A percentile compares a stretch with the other conserved stretches of the same genome.
Evolutionary conservation across 2,797 vertebrate genomes (phyloP).

Genomic region (Sebastes jordani): DNA sequence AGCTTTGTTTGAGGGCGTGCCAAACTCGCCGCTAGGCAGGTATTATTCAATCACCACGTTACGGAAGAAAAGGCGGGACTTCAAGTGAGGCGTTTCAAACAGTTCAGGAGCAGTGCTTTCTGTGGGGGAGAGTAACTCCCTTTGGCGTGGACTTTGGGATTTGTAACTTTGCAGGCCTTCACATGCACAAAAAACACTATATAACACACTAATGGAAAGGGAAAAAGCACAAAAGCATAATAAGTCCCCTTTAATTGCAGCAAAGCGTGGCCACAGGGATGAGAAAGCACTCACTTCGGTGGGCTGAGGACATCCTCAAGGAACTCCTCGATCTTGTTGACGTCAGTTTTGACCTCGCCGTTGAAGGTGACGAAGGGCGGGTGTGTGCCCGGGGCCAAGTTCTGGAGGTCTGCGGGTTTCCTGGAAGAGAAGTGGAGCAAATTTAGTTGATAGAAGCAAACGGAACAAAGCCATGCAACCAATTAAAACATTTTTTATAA

Average conservation of each 20-base stretch:
- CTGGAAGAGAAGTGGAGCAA: constrained; percentile 69
- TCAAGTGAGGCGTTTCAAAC: no score
- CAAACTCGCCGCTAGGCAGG: no score
- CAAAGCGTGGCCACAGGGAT: background rate
- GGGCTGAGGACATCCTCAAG: constrained; percentile 95
- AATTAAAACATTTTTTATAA: background rate
- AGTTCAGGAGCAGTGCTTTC: no score
- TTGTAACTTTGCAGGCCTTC: no score
- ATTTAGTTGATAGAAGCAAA: background rate
- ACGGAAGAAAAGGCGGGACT: no score
- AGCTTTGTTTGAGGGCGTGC: no score
- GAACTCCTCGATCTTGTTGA: constrained; percentile 99
- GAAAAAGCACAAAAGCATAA: no score
- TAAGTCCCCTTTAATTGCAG: background rate
- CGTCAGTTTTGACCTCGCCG: constrained; percentile 96
- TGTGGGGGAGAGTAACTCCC: no score
- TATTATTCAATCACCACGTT: no score
- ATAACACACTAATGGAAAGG: no score
- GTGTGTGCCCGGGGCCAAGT: constrained; percentile 97
- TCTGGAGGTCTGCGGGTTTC: constrained; percentile 98
- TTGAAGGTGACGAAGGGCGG: constrained; percentile 98
- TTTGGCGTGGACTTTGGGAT: no score
- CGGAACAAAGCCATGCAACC: background rate
- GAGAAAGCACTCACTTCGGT: constrained; percentile 89
- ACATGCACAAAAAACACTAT: no score